Evolutionary conservation across 2,797 vertebrate genomes (phyloP), one percentile per base, ranked within the genome.

Genomic region (Spinibarbus caldwelli): DNA sequence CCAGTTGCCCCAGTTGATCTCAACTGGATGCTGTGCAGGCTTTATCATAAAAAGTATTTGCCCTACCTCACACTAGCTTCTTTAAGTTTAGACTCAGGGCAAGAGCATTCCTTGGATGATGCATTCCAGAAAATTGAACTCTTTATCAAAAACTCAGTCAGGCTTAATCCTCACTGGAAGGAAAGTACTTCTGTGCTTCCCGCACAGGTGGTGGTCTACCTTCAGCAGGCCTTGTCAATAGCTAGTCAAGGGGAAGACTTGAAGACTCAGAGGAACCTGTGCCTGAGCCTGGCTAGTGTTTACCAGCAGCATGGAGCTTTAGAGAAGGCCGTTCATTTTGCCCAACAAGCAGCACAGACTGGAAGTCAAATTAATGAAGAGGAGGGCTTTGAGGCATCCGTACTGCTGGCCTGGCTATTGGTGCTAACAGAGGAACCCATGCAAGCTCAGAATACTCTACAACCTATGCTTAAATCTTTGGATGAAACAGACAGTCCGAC

Each of bases 21-120:
- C 17, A 94, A 95, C 41, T 96, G 96, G 93, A 93, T 98, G 85
- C 86, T 99, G 92, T 96, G 96, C 89, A 95, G 94, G 88, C 94
- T 99, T 38, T 99, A 99, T 8, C 96, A 98, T 83, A 97, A 96
- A 78, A 99, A 99, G 87, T 98, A 96, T 91, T 95, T 99, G 92
- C 98, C 98, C 2, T 95, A 97, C 75, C 91, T 99, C 0, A 95
- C 94, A 0, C 91, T 99, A 89, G 97, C 98, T 66, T 96, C 97
- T 0, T 91, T 96, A 80, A 96, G 96, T 89, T 90, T 96, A 54
- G 95, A 96, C 87, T 93, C 95, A 0, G 91, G 92, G 54, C 92
- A 89, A 49, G 93, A 94, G 81, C 94, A 94, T 89, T 91, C 92
- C 14, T 92, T 96, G 66, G 83, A 83, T 0, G 92, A 95, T 17